A percentile compares a stretch with the other conserved stretches of the same genome.
phyloP scores from a whole-genome alignment of 2,888 invertebrate species.

The Lymantria dispar region DNA sequence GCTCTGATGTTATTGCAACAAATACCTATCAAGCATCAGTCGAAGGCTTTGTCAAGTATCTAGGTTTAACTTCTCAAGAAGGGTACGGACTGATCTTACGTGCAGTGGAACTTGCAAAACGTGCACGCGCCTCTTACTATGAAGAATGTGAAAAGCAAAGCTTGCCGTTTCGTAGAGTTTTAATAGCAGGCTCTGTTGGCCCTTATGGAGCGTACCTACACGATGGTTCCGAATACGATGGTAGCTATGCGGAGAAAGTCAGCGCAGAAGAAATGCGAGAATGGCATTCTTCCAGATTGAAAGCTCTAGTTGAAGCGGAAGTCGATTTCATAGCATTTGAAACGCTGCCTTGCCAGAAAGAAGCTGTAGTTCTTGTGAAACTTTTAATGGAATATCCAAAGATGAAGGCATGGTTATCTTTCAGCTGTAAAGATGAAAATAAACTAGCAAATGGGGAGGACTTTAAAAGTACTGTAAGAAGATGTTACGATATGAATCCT shows the following conservation, averaged over 20 bases:
- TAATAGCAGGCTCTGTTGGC: constrained; percentile 93
- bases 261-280: constrained; percentile 85
- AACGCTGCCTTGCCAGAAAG: constrained; percentile 92
- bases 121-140: constrained; percentile 84
- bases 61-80: constrained; percentile 85
- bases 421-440: constrained; percentile 87
- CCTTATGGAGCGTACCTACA: constrained; percentile 94
- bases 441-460: constrained; percentile 89
- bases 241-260: constrained; percentile 84
- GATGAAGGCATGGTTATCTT: constrained; percentile 92
- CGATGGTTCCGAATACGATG: constrained; percentile 96
- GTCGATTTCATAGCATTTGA: constrained; percentile 95
- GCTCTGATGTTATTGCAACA: constrained; percentile 93
- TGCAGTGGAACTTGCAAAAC: constrained; percentile 88
- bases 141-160: constrained; percentile 60
- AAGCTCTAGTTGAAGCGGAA: constrained; percentile 88
- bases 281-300: constrained; percentile 92
- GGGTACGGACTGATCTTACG: constrained; percentile 86
- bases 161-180: constrained; percentile 55
- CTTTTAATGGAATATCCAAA: constrained; percentile 89
- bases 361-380: constrained; percentile 90
- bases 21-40: constrained; percentile 94
- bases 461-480: constrained; percentile 85
- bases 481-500: constrained; percentile 85
- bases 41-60: constrained; percentile 87